phyloP scores from a whole-genome alignment of 2,113 vertebrate species.

The Melierax canorus region DNA sequence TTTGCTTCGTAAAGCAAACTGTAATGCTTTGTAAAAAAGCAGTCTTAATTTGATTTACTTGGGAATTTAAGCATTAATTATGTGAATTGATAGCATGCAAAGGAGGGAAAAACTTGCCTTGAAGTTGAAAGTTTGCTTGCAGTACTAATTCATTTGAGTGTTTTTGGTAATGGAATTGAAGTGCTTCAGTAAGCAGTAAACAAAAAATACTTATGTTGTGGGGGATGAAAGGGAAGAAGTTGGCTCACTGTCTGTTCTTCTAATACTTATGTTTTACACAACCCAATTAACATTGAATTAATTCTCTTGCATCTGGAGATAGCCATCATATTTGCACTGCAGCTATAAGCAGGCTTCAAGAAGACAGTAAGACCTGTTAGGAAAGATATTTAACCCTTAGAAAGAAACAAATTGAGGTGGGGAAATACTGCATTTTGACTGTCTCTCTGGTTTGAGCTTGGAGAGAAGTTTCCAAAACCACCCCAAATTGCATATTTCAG shows the following conservation, averaged over 20 bases:
- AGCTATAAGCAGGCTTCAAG: neutral
- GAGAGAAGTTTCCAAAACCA: neutral
- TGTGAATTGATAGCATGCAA: neutral
- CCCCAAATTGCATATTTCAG: neutral
- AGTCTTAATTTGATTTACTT: neutral
- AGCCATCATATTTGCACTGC: neutral
- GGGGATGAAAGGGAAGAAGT: neutral
- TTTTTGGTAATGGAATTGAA: neutral
- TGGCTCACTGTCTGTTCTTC: neutral
- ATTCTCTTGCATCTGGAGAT: neutral
- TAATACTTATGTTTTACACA: neutral
- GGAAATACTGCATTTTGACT: neutral
- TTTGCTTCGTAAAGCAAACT: neutral
- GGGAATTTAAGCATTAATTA: neutral
- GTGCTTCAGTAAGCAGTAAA: neutral
- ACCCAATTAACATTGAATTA: neutral
- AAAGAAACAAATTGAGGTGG: neutral
- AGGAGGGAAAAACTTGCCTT: neutral
- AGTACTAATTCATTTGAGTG: neutral
- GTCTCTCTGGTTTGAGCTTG: neutral
- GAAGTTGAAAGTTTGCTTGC: neutral
- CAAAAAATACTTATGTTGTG: neutral
- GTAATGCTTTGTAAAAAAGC: neutral
- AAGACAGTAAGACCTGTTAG: neutral
- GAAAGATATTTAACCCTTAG: neutral